Evolutionary conservation across 2,113 vertebrate species (phyloP), one percentile per base, ranked within the genome.

Genomic region (Eudorcas thomsonii): DNA sequence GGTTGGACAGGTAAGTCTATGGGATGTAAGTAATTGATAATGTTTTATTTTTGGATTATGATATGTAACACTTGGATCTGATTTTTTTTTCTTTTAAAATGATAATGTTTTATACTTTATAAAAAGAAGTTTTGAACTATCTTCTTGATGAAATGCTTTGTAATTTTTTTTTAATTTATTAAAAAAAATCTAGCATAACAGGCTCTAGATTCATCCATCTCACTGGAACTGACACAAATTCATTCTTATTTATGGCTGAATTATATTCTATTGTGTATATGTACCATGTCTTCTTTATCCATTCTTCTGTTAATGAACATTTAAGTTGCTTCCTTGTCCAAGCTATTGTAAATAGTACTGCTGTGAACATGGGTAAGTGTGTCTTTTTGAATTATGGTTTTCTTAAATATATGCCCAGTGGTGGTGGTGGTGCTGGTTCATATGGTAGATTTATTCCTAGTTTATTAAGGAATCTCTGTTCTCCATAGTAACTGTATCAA

Each of bases 1-100:
- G 99, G 99, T 43, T 99, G 99, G 99, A 99, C 99, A 98, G 99
- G 99, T 99, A 83, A 98, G 99, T 60, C 45, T 23, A 52, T 57
- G 13, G 39, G 86, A 26, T 50, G 16, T 60, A 15, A 59, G 17
- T 21, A 2, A 88, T 88, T 25, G 21, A 4, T 55, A 1, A 1
- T 45, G 30, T 89, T 67, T 60, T 16, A 0, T 67, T 43, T 74
- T 26, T 36, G 5, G 26, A 14, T 55, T 60, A 1, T 23, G n/a
- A 43, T 21, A 4, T 30, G 2, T 36, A 54, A 59, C 28, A 59
- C 11, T 52, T 55, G 12, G 33, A 11, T 86, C 91, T 95, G 33
- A 88, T 23, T 39, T 62, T 64, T 45, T 87, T 45, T 87, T 86
- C 10, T 86, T 92, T 78, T 57, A 64, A 96, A 80, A 54, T 57